Evolutionary conservation across 2,113 vertebrate genomes (phyloP).

Genomic region (Phalacrocorax pelagicus): DNA sequence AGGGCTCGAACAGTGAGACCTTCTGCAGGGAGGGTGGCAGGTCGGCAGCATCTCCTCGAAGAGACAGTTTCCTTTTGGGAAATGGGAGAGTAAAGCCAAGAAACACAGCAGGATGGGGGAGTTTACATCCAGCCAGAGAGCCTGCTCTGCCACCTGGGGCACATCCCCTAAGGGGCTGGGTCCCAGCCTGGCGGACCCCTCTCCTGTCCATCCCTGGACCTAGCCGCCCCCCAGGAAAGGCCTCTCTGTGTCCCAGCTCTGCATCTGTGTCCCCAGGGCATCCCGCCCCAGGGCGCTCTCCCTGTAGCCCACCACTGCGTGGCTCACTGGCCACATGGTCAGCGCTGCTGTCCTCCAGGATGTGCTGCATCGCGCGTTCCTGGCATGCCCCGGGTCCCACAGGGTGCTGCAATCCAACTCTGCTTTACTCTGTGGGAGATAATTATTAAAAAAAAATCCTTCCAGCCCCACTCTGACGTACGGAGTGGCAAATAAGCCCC

Average conservation of each 20-base stretch:
- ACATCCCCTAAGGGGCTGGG: neutral
- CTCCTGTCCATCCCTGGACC: neutral
- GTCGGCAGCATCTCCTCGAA: rapidly evolving
- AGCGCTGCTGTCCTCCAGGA: neutral
- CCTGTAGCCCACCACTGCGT: rapidly evolving
- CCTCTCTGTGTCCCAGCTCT: neutral
- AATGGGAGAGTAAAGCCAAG: neutral
- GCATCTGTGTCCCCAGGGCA: neutral
- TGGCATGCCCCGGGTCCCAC: neutral
- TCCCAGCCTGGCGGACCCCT: neutral
- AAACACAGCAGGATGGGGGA: neutral
- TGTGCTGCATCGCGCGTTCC: rapidly evolving
- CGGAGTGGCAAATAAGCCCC: neutral
- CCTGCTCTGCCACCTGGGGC: neutral
- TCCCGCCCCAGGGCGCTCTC: neutral
- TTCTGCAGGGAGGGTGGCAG: rapidly evolving
- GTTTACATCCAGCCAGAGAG: neutral
- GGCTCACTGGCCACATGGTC: neutral
- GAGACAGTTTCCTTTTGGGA: neutral
- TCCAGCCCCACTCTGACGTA: neutral
- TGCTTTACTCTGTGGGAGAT: neutral
- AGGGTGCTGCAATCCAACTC: neutral
- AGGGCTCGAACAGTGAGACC: neutral
- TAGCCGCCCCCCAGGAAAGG: neutral
- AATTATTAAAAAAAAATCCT: neutral